Conservation (phyloP, 2,113 vertebrate species). For the Echinops telfairi region DNA sequence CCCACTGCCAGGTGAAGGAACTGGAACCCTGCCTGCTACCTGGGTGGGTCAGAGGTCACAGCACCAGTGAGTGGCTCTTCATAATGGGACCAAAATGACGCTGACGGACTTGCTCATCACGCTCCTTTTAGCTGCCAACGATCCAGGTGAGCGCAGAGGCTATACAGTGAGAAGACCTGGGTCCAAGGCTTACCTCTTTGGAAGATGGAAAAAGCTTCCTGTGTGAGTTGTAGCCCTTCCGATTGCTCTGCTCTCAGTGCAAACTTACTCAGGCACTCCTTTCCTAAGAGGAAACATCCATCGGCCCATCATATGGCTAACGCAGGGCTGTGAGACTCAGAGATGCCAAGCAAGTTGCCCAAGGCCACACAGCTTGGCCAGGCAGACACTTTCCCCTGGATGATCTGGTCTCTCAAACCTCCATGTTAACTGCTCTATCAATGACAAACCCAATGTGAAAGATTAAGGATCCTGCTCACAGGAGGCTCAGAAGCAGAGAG, state of each 20-base stretch:
- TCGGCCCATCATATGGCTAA: not conserved
- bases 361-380: not conserved
- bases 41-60: not conserved
- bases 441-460: not conserved
- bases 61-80: not conserved
- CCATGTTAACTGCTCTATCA: not conserved
- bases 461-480: slow-evolving; percentile 12
- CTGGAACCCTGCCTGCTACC: not conserved
- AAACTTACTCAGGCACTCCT: not conserved
- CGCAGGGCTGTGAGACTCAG: slow-evolving; percentile 24
- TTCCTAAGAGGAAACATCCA: not conserved
- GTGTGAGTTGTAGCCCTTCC: not conserved
- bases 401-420: not conserved
- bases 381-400: not conserved
- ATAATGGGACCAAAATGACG: not conserved
- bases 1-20: not conserved
- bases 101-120: not conserved
- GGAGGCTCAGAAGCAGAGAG: not conserved
- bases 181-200: not conserved
- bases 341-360: not conserved
- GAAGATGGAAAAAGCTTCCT: not conserved
- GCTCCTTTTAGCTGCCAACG: not conserved
- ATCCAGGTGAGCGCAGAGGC: not conserved
- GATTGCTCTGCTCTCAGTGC: not conserved
- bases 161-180: not conserved